Evolutionary conservation across 2,113 vertebrate genomes (phyloP).

Genomic region (Serilophus lunatus): DNA sequence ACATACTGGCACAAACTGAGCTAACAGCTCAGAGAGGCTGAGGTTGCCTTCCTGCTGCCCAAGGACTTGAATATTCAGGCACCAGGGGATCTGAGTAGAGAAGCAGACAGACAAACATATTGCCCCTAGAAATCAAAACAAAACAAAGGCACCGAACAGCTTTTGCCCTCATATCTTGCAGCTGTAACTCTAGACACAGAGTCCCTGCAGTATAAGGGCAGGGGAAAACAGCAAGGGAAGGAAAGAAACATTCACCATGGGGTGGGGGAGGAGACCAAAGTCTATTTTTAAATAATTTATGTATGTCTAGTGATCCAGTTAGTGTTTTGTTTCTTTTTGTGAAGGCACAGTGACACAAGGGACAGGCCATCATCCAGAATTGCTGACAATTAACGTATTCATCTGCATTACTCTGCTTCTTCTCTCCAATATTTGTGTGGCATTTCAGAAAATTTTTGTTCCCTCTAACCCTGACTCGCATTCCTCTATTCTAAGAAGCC

Average conservation of each 20-base stretch:
- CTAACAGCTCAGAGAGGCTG: background rate
- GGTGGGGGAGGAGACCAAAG: background rate
- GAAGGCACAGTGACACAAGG: background rate
- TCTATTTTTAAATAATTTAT: background rate
- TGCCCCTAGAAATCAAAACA: slow-evolving; percentile 17
- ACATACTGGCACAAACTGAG: background rate
- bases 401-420: background rate
- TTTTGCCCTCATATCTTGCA: slow-evolving; percentile 12
- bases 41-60: background rate
- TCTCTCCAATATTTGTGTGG: background rate
- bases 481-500: background rate
- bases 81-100: background rate
- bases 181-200: slow-evolving; percentile 40
- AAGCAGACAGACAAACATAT: background rate
- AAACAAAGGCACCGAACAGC: background rate
- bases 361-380: background rate
- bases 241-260: background rate
- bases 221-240: background rate
- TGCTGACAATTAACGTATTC: background rate
- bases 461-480: background rate
- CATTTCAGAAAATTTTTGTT: background rate
- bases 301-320: background rate
- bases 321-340: background rate
- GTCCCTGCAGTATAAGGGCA: background rate
- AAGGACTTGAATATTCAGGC: background rate